These are phyloP conservation scores for Diabrotica balteata DNA, from an alignment of 2,888 invertebrate genomes.

Conservation along the genomic window DNA sequence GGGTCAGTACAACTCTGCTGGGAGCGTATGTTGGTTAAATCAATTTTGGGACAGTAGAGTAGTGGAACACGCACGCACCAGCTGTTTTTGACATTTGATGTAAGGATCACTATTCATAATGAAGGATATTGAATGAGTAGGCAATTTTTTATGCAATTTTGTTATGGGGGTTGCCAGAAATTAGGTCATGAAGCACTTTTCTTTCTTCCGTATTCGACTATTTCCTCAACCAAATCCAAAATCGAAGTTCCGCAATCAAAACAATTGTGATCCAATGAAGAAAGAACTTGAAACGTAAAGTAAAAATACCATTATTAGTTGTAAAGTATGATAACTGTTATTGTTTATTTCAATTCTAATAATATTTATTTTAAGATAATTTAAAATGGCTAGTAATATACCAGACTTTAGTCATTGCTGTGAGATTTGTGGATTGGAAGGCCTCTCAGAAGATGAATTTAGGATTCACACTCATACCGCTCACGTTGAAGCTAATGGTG, in stretches of 20 bases:
- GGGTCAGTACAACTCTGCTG: too few species aligned
- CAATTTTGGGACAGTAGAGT: not conserved
- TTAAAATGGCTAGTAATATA: conserved; percentile 62
- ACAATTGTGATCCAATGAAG: conserved; percentile 4
- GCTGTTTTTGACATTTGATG: conserved; percentile 20
- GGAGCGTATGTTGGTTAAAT: not conserved
- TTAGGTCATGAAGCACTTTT: conserved; percentile 41
- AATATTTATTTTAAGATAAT: conserved; percentile 11
- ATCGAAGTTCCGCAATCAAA: conserved; percentile 1
- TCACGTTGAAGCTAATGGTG: conserved; percentile 79
- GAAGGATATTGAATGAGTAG: conserved; percentile 16
- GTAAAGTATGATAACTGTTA: not conserved
- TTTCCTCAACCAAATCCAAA: conserved; percentile 7
- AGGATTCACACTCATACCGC: conserved; percentile 78
- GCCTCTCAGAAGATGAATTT: conserved; percentile 80
- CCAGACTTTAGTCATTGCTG: conserved; percentile 72
- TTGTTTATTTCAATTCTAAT: not conserved
- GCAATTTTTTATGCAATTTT: conserved; percentile 44
- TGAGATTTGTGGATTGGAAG: conserved; percentile 86
- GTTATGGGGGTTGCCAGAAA: conserved; percentile 46
- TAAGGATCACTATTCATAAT: not conserved
- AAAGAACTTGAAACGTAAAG: conserved; percentile 3
- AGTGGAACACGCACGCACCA: not conserved
- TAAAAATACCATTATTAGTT: not conserved
- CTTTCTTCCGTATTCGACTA: conserved; percentile 10